Percentiles rank a stretch among this genome's conserved stretches.
These are phyloP conservation scores for Balaeniceps rex DNA, from an alignment of 2,113 vertebrate genomes.

Conservation along the genomic window DNA sequence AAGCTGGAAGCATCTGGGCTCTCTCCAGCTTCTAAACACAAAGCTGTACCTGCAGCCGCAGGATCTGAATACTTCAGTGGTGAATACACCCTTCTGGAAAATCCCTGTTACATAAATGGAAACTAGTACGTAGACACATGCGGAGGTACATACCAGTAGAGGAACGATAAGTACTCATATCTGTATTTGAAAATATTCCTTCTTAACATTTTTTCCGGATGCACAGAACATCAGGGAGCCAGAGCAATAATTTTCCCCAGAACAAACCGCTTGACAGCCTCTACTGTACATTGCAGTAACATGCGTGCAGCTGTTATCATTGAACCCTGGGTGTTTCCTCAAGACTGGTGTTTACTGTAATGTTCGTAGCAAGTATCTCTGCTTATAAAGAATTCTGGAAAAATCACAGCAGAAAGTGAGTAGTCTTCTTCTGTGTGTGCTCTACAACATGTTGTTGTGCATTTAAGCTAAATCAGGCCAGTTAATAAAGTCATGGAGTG, in stretches of 20 bases:
- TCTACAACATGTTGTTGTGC: not conserved
- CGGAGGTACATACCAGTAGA: not conserved
- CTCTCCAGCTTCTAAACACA: not conserved
- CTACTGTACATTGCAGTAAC: accelerated
- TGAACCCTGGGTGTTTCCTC: not conserved
- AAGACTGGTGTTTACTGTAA: not conserved
- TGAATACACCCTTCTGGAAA: constrained; percentile 8
- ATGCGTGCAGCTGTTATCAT: not conserved
- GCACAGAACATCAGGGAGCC: not conserved
- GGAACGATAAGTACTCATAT: not conserved
- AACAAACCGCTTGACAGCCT: not conserved
- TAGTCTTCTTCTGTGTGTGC: not conserved
- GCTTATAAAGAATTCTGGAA: not conserved
- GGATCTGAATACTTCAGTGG: not conserved
- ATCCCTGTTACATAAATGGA: not conserved
- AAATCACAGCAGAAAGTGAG: not conserved
- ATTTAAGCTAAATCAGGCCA: not conserved
- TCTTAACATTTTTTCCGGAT: not conserved
- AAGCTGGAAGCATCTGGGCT: not conserved
- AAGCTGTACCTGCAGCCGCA: not conserved
- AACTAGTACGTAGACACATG: not conserved
- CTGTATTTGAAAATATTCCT: not conserved
- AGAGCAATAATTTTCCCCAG: not conserved
- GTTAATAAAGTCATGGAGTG: not conserved
- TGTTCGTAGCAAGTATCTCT: not conserved